Base-by-base conservation (phyloP, 2,113 vertebrate genomes). In the Embiotoca jacksoni region DNA sequence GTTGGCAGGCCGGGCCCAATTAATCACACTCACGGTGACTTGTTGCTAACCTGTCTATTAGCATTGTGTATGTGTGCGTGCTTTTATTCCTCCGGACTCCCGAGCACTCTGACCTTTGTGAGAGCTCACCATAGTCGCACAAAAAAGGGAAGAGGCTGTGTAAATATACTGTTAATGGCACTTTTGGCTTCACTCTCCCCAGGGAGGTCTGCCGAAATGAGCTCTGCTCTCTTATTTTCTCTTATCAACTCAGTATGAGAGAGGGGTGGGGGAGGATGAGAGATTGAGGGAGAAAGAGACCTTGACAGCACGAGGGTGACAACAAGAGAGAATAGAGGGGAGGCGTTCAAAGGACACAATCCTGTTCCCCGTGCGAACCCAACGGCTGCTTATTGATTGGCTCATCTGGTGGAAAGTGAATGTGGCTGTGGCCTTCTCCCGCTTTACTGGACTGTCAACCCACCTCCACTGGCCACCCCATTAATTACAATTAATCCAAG, bases 81-180 rank as follows among this genome's bases (percentile, higher is more conserved):
- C 70, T 83, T 76, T 81, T 65, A 56, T 84, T 59, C 41, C 61
- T 65, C 64, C 66, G 50, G 63, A 80, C 70, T 68, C 65, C 76
- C 77, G 68, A 72, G 84, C 64, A 77, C 81, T 62, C 59, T 81
- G 82, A 89, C 88, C 88, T 91, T 87, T 82, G 59, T 52, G 74
- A 69, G 36, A 37, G 73, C 72, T 82, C 77, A 85, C 65, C 64
- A 23, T 75, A 71, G 78, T 13, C 50, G 52, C 65, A 64, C n/a
- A 76, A 63, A 70, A 76, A 33, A 60, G 46, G 54, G 32, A 77
- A 57, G 30, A 64, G 64, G 54, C 60, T 33, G 69, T 71, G 82
- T 83, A 78, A 89, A 90, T 87, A 84, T 64, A 86, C 39, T 16
- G 80, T 85, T 91, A 89, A 90, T 86, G 87, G 81, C 78, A 82